phyloP scores from a whole-genome alignment of 2,888 invertebrate species.

The Thera britannica region DNA sequence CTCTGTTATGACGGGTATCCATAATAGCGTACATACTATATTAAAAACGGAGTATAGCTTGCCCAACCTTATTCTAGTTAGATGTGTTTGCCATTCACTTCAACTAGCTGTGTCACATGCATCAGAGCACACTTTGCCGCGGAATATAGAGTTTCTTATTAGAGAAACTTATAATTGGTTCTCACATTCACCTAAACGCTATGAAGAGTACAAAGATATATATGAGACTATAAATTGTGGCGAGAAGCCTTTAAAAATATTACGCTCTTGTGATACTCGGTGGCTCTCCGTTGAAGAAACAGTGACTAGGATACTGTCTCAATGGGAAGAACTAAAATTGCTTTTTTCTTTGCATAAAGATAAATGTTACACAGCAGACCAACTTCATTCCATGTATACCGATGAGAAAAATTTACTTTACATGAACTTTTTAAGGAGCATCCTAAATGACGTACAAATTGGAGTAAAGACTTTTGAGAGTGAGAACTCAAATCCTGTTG shows the following conservation, averaged over 20 bases:
- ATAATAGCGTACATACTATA: no score
- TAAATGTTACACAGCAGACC: slow-evolving; percentile 26
- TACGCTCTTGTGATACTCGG: slow-evolving; percentile 40
- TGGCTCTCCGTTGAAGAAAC: slow-evolving; percentile 30
- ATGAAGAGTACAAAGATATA: neutral
- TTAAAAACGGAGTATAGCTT: no score
- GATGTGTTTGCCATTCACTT: no score
- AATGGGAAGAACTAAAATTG: slow-evolving; percentile 34
- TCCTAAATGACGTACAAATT: slow-evolving; percentile 22
- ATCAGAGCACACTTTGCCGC: no score
- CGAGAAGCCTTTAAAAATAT: slow-evolving; percentile 48
- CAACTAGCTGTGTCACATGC: no score
- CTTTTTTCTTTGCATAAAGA: slow-evolving; percentile 26
- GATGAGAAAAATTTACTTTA: slow-evolving; percentile 20
- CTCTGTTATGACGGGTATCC: no score
- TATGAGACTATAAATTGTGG: slow-evolving; percentile 46
- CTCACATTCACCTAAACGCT: no score
- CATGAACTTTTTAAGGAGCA: slow-evolving; percentile 13
- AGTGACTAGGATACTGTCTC: slow-evolving; percentile 27
- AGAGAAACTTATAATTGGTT: no score
- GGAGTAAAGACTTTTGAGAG: slow-evolving; percentile 30
- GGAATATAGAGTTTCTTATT: no score
- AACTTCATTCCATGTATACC: slow-evolving; percentile 16
- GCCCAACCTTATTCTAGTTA: no score
- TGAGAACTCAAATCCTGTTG: slow-evolving; percentile 25